Conservation (phyloP, 2,113 vertebrate species). For the Hassar affinis region DNA sequence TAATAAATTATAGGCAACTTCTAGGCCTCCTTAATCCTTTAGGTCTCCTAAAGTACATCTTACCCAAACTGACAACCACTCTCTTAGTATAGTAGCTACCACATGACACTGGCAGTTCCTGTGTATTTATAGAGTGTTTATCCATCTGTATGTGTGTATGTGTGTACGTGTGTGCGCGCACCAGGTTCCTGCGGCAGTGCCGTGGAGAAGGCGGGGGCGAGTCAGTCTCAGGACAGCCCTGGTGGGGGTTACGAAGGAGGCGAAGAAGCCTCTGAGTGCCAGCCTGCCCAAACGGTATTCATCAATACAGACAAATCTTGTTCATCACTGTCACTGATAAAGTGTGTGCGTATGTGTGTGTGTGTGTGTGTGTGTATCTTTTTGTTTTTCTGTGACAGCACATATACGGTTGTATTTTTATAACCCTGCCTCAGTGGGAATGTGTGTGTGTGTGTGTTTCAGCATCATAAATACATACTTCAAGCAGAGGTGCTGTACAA, state of each 20-base stretch:
- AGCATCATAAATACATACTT: constrained; percentile 83
- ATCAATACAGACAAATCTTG: constrained; percentile 43
- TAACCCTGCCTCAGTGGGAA: not conserved
- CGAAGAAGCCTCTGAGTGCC: constrained; percentile 24
- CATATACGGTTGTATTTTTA: not conserved
- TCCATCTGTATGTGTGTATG: constrained; percentile 36
- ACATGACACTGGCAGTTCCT: constrained; percentile 36
- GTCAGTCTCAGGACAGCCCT: constrained; percentile 37
- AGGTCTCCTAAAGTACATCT: constrained; percentile 21
- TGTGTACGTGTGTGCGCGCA: constrained; percentile 23
- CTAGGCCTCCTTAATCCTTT: not conserved
- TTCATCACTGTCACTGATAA: constrained; percentile 38
- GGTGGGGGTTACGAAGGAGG: constrained; percentile 23
- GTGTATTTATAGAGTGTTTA: constrained; percentile 52
- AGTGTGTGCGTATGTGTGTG: not conserved
- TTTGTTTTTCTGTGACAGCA: not conserved
- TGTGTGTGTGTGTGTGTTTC: constrained; percentile 37
- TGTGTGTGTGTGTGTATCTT: not conserved
- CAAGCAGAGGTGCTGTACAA: constrained; percentile 78
- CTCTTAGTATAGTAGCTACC: constrained; percentile 41
- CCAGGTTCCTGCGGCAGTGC: constrained; percentile 30
- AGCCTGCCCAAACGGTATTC: constrained; percentile 42
- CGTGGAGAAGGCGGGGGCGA: constrained; percentile 27
- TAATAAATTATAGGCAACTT: not conserved
- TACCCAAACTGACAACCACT: constrained; percentile 48